Base-by-base conservation (phyloP, 2,113 vertebrate species). In the Anarhynchus alexandrinus region DNA sequence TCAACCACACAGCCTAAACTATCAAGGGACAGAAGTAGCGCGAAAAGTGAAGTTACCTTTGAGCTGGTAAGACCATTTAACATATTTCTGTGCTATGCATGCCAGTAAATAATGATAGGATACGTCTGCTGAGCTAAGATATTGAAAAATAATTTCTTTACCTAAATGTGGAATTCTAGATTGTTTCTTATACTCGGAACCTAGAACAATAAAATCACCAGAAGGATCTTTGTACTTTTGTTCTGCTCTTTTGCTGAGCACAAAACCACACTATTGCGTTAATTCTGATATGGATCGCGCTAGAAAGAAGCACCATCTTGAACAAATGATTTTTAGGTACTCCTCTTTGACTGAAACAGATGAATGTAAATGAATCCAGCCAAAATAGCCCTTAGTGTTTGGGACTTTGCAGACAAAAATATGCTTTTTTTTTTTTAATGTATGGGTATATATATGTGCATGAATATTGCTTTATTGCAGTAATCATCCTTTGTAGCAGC, bases 21-120 rank as follows among this genome's bases (percentile, higher is more conserved):
- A 58, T 36, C 70, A 78, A 93, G 84, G 55, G 89, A 80, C 84
- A 90, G 93, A 81, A 87, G 64, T 34, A n/a, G 45, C 17, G 21
- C 10, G 2, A 93, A 87, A 85, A 94, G 55, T 16, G 58, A 74
- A 74, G 57, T 77, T 91, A 93, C 51, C 66, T 91, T 78, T 58
- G 52, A 71, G 49, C 91, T 70, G 96, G 97, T 97, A 97, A 97
- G 96, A 86, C 5, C 34, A 19, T 85, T 90, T 82, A 81, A 80
- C 4, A 1, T 76, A 51, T 72, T 85, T 85, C 36, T 95, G 34
- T 62, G 67, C 23, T 86, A 25, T 11, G 36, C 23, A 14, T 73
- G 27, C 47, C 6, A 36, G 57, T 80, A 91, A 21, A 30, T 72
- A 73, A 73, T 11, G 8, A n/a, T 47, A 82, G 34, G 20, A 62